Evolutionary conservation across 1,140 invertebrate genomes (phyloP).

Genomic region (Melitaea cinxia): DNA sequence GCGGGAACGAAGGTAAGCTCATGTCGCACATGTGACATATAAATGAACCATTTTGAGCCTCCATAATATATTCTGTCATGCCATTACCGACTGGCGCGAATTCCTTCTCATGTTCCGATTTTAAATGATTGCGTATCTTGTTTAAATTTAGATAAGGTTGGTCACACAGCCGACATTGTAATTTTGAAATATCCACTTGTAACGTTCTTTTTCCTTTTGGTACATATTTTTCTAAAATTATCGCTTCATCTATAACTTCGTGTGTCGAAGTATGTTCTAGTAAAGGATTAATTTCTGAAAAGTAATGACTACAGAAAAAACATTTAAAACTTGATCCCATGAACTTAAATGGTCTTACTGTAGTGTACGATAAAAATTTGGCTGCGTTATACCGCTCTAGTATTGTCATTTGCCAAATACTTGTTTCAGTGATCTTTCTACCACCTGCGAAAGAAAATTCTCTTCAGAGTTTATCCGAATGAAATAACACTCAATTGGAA

Average conservation of each 20-base stretch:
- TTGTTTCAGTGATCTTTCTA: conserved; percentile 24
- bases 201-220: conserved; percentile 52
- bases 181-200: conserved; percentile 57
- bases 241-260: conserved; percentile 26
- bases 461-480: conserved; percentile 11
- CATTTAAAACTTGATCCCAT: conserved; percentile 58
- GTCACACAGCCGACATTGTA: conserved; percentile 55
- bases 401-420: conserved; percentile 56
- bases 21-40: conserved; percentile 44
- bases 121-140: conserved; percentile 49
- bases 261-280: conserved; percentile 50
- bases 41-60: conserved; percentile 30
- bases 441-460: conserved; percentile 30
- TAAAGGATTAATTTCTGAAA: conserved; percentile 41
- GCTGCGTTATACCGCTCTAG: conserved; percentile 57
- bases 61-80: conserved; percentile 58
- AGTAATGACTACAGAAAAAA: conserved; percentile 55
- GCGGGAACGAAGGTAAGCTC: conserved; percentile 40
- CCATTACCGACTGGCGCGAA: conserved; percentile 48
- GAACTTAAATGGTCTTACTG: conserved; percentile 55
- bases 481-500: not conserved
- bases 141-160: conserved; percentile 41
- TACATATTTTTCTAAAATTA: conserved; percentile 51
- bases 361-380: conserved; percentile 46
- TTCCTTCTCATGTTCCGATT: conserved; percentile 34